phyloP scores from a whole-genome alignment of 2,113 vertebrate species.

The Chionodraco myersi region DNA sequence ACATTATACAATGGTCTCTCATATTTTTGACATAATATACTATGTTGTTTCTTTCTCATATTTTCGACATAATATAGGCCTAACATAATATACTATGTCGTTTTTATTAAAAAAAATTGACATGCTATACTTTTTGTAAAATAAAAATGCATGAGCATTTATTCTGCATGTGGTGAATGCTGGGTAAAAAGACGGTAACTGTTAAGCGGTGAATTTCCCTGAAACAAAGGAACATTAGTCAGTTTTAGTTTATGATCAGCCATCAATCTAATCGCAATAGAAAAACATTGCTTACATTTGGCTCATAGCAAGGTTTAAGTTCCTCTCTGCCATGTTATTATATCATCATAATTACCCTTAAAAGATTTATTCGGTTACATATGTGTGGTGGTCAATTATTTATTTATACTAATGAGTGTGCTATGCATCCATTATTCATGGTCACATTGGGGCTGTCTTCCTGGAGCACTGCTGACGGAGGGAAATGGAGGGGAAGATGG shows the following conservation, averaged over 20 bases:
- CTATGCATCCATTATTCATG: constrained; percentile 67
- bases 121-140: no score
- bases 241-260: constrained; percentile 3
- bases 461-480: constrained; percentile 59
- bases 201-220: constrained; percentile 9
- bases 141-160: no score
- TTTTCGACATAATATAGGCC: no score
- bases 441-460: constrained; percentile 39
- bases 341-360: constrained; percentile 57
- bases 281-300: no score
- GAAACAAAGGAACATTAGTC: constrained; percentile 16
- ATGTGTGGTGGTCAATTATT: constrained; percentile 57
- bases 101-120: no score
- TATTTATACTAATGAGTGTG: constrained; percentile 67
- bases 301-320: no score
- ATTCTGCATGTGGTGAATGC: no score
- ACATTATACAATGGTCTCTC: no score
- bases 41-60: no score
- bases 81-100: no score
- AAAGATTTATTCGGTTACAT: constrained; percentile 54
- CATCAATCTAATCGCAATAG: constrained; percentile 10
- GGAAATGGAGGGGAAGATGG: constrained; percentile 55
- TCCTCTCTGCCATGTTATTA: constrained; percentile 26
- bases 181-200: no score
- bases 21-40: no score